phyloP scores from a whole-genome alignment of 2,797 vertebrate species.

The Calcarius lapponicus region DNA sequence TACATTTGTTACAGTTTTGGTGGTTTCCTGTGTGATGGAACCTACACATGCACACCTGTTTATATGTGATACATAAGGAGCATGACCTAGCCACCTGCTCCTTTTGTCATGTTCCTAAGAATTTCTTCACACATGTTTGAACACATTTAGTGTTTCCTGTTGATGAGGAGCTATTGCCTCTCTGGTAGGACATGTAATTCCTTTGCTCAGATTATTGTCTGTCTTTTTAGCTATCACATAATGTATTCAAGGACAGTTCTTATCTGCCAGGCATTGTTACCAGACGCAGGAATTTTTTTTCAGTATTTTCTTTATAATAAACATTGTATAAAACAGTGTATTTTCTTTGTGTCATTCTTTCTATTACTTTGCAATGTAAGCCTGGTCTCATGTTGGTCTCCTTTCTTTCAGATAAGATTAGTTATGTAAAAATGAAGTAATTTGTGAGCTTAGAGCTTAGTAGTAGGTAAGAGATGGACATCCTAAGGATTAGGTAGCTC shows the following conservation, averaged over 20 bases:
- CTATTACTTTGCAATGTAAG: neutral
- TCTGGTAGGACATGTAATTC: neutral
- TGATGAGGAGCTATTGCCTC: neutral
- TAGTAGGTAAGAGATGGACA: neutral
- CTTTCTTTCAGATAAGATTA: neutral
- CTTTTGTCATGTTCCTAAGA: neutral
- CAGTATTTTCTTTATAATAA: neutral
- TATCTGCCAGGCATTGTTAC: neutral
- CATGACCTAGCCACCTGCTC: neutral
- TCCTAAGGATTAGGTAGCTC: neutral
- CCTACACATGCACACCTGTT: neutral
- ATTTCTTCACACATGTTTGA: neutral
- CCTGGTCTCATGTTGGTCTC: neutral
- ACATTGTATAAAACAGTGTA: neutral
- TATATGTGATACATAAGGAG: neutral
- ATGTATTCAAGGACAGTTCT: neutral
- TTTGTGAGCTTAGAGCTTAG: neutral
- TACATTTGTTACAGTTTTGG: neutral
- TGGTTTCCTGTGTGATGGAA: neutral
- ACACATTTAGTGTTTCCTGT: neutral
- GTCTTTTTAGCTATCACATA: neutral
- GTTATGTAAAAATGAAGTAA: neutral
- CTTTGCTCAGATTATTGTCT: neutral
- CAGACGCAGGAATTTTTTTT: neutral
- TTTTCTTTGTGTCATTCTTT: neutral